Base-by-base conservation (phyloP, 2,797 vertebrate species). In the Glyptemys insculpta region DNA sequence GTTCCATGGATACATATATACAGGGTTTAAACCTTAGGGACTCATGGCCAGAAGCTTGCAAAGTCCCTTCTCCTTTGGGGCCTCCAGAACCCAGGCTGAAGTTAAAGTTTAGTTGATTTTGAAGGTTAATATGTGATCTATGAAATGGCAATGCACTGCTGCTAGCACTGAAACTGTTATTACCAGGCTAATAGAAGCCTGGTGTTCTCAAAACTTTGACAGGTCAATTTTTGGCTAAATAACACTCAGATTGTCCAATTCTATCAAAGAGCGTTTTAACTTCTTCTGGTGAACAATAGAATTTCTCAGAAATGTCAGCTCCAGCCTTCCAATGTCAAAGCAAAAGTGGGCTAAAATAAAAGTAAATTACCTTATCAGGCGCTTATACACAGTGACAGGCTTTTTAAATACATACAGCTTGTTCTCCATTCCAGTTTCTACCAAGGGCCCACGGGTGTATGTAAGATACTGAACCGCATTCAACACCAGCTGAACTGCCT, bases 261-360 rank as follows among this genome's bases (percentile, higher is more conserved):
- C 82, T 79, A 21, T 0, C 29, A 79, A 87, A 91, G 81, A 72
- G 1, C 1, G 27, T 81, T 92, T 86, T 87, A 78, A 62, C 78
- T 91, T 57, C 21, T 9, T 0, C 0, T 19, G 14, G 27, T 21
- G 10, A 27, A 74, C 0, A 1, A 14, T 25, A 72, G 14, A 76
- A 65, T 81, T 95, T 93, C 53, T 92, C 78, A 53, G 81, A 81
- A 31, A 8, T 87, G 83, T 86, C 83, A 21, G 86, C 59, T 86
- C 6, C 16, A 54, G 0, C 65, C 65, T 88, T 93, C 19, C 56
- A 79, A 68, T 9, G 44, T 85, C n/a, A 83, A 23, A 87, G 14
- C 9, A 85, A 88, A 47, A 94, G 79, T 65, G 88, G 89, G 3
- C 1, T n/a, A 81, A 93, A 94, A 79, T 23, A 91, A n/a, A 29